Evolutionary conservation across 2,797 vertebrate species (phyloP).

Genomic region (Rhinella marina): DNA sequence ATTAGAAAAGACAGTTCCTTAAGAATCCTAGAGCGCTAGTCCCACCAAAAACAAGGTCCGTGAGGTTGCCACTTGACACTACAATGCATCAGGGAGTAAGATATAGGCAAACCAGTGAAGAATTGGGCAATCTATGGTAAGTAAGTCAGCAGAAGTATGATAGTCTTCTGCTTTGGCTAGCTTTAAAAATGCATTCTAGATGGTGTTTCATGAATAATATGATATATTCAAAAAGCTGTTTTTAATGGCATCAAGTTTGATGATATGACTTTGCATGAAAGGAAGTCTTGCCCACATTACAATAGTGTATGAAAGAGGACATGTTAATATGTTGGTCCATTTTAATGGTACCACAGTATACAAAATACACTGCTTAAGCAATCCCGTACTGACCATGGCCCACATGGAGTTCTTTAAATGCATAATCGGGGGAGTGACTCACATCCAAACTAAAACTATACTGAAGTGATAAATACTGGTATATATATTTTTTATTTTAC

Average conservation of each 20-base stretch:
- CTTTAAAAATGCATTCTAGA: not conserved
- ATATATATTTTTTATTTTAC: not conserved
- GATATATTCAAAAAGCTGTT: not conserved
- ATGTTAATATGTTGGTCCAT: not conserved
- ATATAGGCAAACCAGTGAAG: not conserved
- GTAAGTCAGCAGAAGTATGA: not conserved
- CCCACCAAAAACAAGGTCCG: not conserved
- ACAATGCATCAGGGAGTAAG: not conserved
- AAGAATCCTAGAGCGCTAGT: not conserved
- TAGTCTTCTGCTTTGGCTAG: not conserved
- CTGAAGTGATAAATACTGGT: not conserved
- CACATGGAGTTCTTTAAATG: not conserved
- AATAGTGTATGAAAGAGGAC: not conserved
- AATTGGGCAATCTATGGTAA: not conserved
- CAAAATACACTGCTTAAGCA: not conserved
- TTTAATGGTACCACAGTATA: conserved; percentile 17
- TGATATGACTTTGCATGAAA: not conserved
- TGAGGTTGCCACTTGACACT: not conserved
- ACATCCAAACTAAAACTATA: not conserved
- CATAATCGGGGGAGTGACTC: not conserved
- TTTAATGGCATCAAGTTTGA: not conserved
- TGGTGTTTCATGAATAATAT: not conserved
- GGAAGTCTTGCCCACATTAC: not conserved
- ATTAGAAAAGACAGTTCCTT: not conserved
- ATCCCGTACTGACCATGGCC: not conserved